Conservation (phyloP, 2,797 vertebrate species). For the Nyctibius grandis region DNA sequence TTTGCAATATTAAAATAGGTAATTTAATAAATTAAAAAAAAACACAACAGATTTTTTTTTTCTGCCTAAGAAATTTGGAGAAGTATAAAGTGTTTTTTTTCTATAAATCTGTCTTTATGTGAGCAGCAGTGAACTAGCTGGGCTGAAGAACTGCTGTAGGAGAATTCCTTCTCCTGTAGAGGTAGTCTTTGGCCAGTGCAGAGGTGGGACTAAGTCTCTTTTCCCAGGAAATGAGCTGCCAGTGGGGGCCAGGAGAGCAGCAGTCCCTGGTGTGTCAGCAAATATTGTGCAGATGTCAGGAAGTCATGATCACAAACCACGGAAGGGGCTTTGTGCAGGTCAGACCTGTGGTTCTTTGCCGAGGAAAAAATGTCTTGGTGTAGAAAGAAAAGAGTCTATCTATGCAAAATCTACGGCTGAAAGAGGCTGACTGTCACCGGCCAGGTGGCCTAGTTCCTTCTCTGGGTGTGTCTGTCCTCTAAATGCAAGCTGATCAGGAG, state of each 20-base stretch:
- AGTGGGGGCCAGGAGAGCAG: too few relatives aligned
- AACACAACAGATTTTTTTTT: background rate
- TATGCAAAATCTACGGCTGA: background rate
- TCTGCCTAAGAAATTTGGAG: background rate
- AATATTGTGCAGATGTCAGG: background rate
- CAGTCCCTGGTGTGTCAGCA: background rate
- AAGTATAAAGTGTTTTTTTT: background rate
- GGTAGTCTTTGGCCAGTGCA: background rate
- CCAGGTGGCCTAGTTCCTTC: background rate
- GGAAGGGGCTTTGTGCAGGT: background rate
- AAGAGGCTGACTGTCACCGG: background rate
- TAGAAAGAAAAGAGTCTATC: background rate
- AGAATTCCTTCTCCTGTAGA: background rate
- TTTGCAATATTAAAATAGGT: background rate
- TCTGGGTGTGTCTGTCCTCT: background rate
- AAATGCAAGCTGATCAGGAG: background rate
- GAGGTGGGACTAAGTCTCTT: background rate
- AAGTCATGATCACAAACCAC: fast-evolving
- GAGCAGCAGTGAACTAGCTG: background rate
- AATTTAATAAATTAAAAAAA: background rate
- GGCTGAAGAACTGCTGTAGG: background rate
- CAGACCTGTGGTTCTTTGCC: background rate
- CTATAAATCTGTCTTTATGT: background rate
- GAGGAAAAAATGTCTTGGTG: background rate
- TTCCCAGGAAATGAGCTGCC: background rate